phyloP scores from a whole-genome alignment of 2,888 invertebrate genomes.

The Brenthis ino region DNA sequence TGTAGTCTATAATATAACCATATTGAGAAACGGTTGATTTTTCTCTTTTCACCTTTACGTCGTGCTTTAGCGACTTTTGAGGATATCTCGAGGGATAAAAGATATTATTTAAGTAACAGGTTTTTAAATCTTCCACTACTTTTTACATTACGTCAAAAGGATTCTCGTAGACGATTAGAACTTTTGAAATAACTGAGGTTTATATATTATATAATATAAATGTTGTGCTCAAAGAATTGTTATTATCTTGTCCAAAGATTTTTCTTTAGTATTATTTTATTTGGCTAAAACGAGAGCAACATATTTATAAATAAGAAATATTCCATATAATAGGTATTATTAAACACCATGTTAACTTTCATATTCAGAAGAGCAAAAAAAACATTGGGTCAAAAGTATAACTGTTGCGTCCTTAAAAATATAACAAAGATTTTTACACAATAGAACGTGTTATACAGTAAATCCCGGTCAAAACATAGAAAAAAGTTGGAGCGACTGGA shows the following conservation, averaged over 20 bases:
- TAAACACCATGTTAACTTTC: not conserved
- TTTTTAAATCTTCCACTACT: conserved; percentile 2
- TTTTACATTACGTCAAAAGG: not conserved
- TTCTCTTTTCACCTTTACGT: conserved; percentile 14
- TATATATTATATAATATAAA: not conserved
- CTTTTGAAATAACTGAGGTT: not conserved
- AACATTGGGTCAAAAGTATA: not conserved
- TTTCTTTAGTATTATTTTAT: no score
- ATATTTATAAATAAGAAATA: not conserved
- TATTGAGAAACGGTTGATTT: conserved; percentile 3
- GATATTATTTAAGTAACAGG: conserved; percentile 4
- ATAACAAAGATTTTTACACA: conserved; percentile 14
- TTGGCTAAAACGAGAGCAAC: no score
- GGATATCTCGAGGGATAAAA: conserved; percentile 1
- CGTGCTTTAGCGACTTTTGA: conserved; percentile 17
- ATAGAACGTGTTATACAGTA: conserved; percentile 4
- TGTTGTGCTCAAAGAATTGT: not conserved
- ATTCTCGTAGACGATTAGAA: not conserved
- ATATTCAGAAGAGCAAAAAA: conserved; percentile 3
- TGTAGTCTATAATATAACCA: conserved; percentile 12
- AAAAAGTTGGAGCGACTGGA: conserved; percentile 14
- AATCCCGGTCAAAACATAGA: conserved; percentile 15
- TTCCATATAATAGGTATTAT: not conserved
- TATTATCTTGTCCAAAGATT: no score
- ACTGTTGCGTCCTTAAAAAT: conserved; percentile 18